These are phyloP conservation scores for Forbesichthys agassizii DNA, from an alignment of 2,113 vertebrate genomes.

Conservation along the genomic window DNA sequence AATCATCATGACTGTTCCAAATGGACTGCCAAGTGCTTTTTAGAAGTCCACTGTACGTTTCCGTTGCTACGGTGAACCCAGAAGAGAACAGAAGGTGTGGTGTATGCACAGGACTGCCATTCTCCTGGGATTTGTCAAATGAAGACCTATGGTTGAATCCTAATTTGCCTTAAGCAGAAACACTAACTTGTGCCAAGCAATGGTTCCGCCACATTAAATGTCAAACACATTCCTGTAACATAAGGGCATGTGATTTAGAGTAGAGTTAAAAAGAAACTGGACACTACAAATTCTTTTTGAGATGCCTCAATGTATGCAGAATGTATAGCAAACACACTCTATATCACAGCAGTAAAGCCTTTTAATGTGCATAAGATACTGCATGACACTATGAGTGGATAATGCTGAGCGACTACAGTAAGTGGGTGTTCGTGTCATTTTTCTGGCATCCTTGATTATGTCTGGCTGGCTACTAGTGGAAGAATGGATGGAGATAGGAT, in stretches of 20 bases:
- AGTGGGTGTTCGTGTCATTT: constrained; percentile 12
- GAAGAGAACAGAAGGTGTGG: constrained; percentile 39
- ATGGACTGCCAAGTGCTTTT: constrained; percentile 20
- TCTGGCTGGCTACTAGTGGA: neutral
- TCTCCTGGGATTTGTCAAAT: constrained; percentile 66
- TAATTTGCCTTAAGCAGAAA: constrained; percentile 62
- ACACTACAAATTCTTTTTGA: constrained; percentile 46
- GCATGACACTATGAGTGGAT: neutral
- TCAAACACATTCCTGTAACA: constrained; percentile 69
- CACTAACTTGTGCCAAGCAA: constrained; percentile 33
- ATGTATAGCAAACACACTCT: constrained; percentile 18
- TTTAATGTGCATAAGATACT: neutral
- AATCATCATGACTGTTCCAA: constrained; percentile 23
- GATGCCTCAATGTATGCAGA: constrained; percentile 46
- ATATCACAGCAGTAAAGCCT: neutral
- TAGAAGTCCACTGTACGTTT: constrained; percentile 24
- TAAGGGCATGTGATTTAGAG: constrained; percentile 57
- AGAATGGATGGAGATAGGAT: no score
- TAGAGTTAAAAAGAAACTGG: constrained; percentile 23
- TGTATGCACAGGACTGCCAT: constrained; percentile 45
- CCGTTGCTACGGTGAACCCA: constrained; percentile 43
- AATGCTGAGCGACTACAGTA: constrained; percentile 35
- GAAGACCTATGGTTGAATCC: constrained; percentile 71
- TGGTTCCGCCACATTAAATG: constrained; percentile 60
- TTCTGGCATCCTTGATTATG: constrained; percentile 8